A percentile compares a stretch with the other conserved stretches of the same genome.
These are phyloP conservation scores for Axinella damicornis DNA, from an alignment of 37 sponge, comb jelly and placozoan species.

Conservation along the genomic window DNA sequence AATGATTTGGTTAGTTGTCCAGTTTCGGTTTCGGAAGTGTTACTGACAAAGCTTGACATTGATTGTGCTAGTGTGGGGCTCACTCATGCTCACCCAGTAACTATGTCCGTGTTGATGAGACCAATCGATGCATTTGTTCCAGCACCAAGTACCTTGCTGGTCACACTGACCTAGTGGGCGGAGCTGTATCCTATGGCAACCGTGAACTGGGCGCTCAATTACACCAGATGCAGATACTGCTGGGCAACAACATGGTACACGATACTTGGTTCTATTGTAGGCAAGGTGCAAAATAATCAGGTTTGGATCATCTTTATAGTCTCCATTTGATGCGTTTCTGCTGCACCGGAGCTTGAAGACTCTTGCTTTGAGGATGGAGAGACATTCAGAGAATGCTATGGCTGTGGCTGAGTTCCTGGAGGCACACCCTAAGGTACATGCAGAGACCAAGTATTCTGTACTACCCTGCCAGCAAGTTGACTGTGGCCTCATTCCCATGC, in stretches of 20 bases:
- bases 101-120: too few relatives aligned
- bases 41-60: too few relatives aligned
- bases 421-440: slow-evolving; percentile 58
- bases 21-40: too few relatives aligned
- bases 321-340: slow-evolving; percentile 79
- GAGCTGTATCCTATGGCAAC: slow-evolving; percentile 45
- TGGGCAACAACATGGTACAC: slow-evolving; percentile 48
- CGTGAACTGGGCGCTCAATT: slow-evolving; percentile 5
- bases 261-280: too few relatives aligned
- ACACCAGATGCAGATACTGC: background rate
- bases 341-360: slow-evolving; percentile 78
- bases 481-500: too few relatives aligned
- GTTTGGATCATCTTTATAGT: too few relatives aligned
- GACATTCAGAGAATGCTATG: slow-evolving; percentile 76
- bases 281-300: too few relatives aligned
- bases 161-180: slow-evolving; percentile 74
- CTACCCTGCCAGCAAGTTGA: too few relatives aligned
- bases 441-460: background rate
- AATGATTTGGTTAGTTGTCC: too few relatives aligned
- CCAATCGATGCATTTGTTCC: background rate
- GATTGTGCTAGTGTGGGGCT: too few relatives aligned
- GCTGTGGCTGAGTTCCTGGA: slow-evolving; percentile 71
- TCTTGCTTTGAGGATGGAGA: slow-evolving; percentile 77
- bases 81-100: too few relatives aligned
- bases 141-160: slow-evolving; percentile 84